These are phyloP conservation scores for Metridium senile DNA, from an alignment of 92 coral and sea anemone species.

Conservation along the genomic window DNA sequence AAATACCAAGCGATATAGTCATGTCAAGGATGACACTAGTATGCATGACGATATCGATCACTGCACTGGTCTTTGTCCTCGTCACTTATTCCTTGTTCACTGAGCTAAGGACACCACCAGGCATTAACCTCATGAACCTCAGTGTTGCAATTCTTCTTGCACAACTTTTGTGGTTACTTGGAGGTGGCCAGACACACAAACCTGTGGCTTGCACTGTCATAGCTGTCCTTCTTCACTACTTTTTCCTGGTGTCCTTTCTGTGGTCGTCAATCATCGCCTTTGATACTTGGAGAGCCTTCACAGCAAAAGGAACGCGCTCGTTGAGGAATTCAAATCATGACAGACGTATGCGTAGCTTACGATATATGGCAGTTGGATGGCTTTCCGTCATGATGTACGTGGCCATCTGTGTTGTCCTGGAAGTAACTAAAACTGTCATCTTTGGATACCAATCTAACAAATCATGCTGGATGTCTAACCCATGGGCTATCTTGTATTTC, in stretches of 20 bases:
- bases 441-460: background rate
- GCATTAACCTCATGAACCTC: slow-evolving; percentile 57
- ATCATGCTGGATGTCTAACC: background rate
- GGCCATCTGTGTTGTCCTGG: background rate
- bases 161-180: slow-evolving; percentile 46
- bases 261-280: slow-evolving; percentile 10
- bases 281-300: background rate
- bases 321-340: background rate
- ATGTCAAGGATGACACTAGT: background rate
- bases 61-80: slow-evolving; percentile 33
- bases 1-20: background rate
- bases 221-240: slow-evolving; percentile 14
- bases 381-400: background rate
- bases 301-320: background rate
- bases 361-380: background rate
- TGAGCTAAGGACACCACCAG: slow-evolving; percentile 68
- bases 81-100: slow-evolving; percentile 55
- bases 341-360: background rate
- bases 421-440: background rate
- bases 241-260: slow-evolving; percentile 3
- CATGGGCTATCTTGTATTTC: background rate
- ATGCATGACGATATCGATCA: slow-evolving; percentile 36
- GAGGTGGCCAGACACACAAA: slow-evolving; percentile 30
- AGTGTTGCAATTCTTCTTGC: slow-evolving; percentile 31
- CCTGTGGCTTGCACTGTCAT: slow-evolving; percentile 26